These are phyloP conservation scores for Polyergus mexicanus DNA, from an alignment of 1,140 invertebrate genomes.

Conservation along the genomic window DNA sequence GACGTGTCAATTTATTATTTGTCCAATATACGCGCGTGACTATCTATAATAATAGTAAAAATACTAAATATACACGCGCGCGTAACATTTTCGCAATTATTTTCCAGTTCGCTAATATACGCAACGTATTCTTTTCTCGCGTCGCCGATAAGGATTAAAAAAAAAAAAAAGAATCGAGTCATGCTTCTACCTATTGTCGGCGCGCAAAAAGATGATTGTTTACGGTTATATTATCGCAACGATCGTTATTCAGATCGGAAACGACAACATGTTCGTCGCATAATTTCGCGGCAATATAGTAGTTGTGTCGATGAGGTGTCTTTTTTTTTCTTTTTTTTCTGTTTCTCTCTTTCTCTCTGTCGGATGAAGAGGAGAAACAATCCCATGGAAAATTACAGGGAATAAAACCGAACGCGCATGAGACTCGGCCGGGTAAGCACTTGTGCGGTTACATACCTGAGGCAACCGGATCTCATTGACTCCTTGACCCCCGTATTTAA, in stretches of 20 bases:
- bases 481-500: conserved; percentile 76
- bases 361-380: conserved; percentile 37
- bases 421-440: conserved; percentile 63
- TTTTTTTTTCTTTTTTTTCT: not conserved
- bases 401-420: conserved; percentile 68
- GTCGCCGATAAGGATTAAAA: conserved; percentile 45
- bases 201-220: conserved; percentile 14
- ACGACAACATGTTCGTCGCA: not conserved
- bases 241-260: conserved; percentile 40
- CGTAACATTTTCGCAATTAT: not conserved
- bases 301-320: conserved; percentile 16
- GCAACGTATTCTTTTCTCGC: not conserved
- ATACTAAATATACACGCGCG: not conserved
- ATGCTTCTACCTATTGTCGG: not conserved
- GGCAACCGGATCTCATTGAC: conserved; percentile 77
- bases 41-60: not conserved
- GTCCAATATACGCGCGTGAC: not conserved
- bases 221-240: conserved; percentile 24
- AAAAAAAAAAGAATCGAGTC: conserved; percentile 38
- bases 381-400: conserved; percentile 71
- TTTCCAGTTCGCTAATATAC: not conserved
- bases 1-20: conserved; percentile 30
- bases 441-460: conserved; percentile 75
- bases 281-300: conserved; percentile 20
- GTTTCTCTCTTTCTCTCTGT: not conserved